phyloP scores from a whole-genome alignment of 2,797 vertebrate species.

The Salmo trutta region DNA sequence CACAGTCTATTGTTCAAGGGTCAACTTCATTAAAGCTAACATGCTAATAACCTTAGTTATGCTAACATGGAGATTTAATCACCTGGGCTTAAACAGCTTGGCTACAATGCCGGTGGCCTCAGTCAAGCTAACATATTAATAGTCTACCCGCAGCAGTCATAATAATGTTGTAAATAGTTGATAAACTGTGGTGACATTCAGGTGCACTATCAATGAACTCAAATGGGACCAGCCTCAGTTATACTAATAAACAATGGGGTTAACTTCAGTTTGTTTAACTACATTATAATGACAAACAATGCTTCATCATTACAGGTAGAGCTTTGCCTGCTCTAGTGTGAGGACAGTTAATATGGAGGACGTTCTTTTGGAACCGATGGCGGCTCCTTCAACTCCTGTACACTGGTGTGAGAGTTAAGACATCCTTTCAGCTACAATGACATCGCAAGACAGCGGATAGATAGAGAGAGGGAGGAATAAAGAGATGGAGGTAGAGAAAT shows the following conservation, averaged over 20 bases:
- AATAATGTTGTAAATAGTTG: neutral
- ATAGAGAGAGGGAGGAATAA: constrained; percentile 12
- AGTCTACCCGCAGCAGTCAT: neutral
- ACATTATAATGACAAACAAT: neutral
- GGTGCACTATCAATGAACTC: neutral
- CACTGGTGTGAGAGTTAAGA: constrained; percentile 36
- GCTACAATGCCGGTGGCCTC: neutral
- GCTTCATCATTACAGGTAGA: neutral
- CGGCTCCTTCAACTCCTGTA: constrained; percentile 22
- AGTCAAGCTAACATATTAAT: neutral
- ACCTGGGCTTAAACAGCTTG: neutral
- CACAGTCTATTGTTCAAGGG: neutral
- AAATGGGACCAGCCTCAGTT: neutral
- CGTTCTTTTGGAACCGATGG: neutral
- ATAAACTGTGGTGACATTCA: neutral
- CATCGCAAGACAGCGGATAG: constrained; percentile 43
- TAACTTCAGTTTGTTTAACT: neutral
- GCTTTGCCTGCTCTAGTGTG: neutral
- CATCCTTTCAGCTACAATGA: constrained; percentile 45
- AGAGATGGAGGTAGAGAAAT: constrained; percentile 1
- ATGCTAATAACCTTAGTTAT: neutral
- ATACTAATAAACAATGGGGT: neutral
- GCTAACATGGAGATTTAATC: neutral
- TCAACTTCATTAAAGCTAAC: neutral
- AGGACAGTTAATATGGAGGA: neutral